A percentile compares a stretch with the other conserved stretches of the same genome.
phyloP scores from a whole-genome alignment of 2,113 vertebrate genomes.

The Myotis brandtii region DNA sequence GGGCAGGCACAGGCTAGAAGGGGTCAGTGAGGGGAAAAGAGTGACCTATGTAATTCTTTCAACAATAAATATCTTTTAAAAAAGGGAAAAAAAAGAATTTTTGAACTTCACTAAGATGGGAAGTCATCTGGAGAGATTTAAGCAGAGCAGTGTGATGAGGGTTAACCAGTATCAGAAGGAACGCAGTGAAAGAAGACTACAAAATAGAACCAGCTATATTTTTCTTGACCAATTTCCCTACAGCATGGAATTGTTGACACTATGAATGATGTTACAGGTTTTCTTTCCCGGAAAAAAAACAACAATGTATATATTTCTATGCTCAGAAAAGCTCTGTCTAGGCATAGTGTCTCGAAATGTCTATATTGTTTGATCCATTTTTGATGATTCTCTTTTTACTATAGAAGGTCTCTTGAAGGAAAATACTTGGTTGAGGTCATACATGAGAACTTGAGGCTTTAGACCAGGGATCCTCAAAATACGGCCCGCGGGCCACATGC shows the following conservation, averaged over 20 bases:
- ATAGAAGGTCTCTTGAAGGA: not conserved
- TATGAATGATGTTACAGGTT: not conserved
- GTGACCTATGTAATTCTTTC: too few species aligned
- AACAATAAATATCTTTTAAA: too few species aligned
- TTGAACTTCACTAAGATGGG: not conserved
- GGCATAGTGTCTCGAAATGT: not conserved
- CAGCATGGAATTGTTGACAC: not conserved
- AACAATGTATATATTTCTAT: not conserved
- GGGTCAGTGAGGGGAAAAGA: too few species aligned
- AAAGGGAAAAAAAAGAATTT: too few species aligned
- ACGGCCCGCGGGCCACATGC: too few species aligned
- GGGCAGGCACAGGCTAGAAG: too few species aligned
- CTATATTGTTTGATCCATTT: not conserved
- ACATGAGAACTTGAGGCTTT: conserved; percentile 30
- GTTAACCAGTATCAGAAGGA: not conserved
- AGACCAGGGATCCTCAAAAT: not conserved
- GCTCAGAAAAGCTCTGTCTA: not conserved
- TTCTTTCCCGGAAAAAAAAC: not conserved
- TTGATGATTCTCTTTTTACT: not conserved
- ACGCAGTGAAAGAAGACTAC: rapidly evolving
- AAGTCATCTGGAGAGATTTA: not conserved
- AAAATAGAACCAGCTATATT: not conserved
- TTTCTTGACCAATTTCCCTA: not conserved
- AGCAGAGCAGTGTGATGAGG: not conserved
- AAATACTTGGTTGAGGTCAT: not conserved